Base-by-base conservation (phyloP, 2,797 vertebrate genomes). In the Sternarchorhynchus goeldii region DNA sequence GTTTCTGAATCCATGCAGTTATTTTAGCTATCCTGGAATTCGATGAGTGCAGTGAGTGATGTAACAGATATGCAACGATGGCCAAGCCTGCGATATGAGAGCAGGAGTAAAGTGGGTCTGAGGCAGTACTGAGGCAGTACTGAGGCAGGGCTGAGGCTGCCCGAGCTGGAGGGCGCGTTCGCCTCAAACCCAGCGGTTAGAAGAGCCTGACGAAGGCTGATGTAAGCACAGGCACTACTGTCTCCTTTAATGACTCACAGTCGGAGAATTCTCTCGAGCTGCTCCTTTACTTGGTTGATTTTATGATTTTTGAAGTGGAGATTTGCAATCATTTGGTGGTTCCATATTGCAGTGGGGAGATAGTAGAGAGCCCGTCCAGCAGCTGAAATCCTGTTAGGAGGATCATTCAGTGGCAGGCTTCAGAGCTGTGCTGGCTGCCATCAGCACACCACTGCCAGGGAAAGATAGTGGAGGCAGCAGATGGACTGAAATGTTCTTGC, bases 11-110 rank as follows among this genome's bases (percentile, higher is more conserved):
- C 55, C 65, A 20, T 21, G 50, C 73, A 71, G 69, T 59, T 70
- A 62, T 70, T 77, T 78, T 63, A 50, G 31, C 36, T 10, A 45
- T 25, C 29, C 36, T 70, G 7, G n/a, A 78, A 78, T 74, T 53
- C 76, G 63, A 7, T 20, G 55, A 62, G 70, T n/a, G 25, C 59
- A 75, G 57, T 73, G 72, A 91, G 89, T 93, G 92, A 93, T 93
- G 91, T 90, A 93, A 93, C 86, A 82, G 79, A 81, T 79, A 73
- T 89, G 91, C 88, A 93, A 93, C 88, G 79, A 86, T 81, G 85
- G 88, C 87, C 84, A 91, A 89, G 84, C 78, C 86, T 86, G 81
- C 60, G 75, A 86, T 90, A 87, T 89, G 89, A 87, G 84, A 57
- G 63, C 88, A 85, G 85, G 32, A 25, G 58, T 65, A 60, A 57